Evolutionary conservation across 2,888 invertebrate species (phyloP), one percentile per base, ranked within the genome.

Genomic region (Cephus pulcher): DNA sequence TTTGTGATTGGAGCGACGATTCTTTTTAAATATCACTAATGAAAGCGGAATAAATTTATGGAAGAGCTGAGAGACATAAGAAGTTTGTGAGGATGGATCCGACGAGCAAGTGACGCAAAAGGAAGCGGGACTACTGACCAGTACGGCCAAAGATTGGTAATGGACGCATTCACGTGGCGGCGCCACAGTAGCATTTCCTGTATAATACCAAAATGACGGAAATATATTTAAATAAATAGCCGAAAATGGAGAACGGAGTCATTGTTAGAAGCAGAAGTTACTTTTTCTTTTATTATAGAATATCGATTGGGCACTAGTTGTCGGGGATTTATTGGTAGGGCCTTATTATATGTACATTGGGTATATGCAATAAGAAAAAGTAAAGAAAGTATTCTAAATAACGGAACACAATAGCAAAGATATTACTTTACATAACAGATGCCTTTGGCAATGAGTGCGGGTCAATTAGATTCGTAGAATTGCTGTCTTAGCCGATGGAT

Each of bases 381-480:
- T 32, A 71, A 71, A 71, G n/a, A 71, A 35, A 74, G n/a, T 9
- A 37, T 34, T 74, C n/a, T 74, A 33, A 35, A 74, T 9, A 37
- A 78, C 35, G 71, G 73, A 78, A 78, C 78, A 78, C 76, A 76
- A 76, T 76, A 76, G 78, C 78, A 76, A 76, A 75, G 69, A 35
- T 37, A 69, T 79, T 76, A 69, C 40, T 76, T 76, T 76, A 78
- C 76, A 76, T 76, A 78, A 78, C 56, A 73, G 75, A 30, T 34
- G 37, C 74, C 23, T 37, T 76, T 73, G 33, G 34, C 56, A 75
- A 37, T n/a, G 34, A 33, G 30, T 33, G 75, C 32, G 56, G 68
- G 30, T 37, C 35, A 23, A 56, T 23, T 23, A 56, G 40, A 37
- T n/a, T 33, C 56, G 40, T 68, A 37, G 32, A 68, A 40, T 74